phyloP scores from a whole-genome alignment of 1,140 invertebrate species.

The Drosophila pectinifera region DNA sequence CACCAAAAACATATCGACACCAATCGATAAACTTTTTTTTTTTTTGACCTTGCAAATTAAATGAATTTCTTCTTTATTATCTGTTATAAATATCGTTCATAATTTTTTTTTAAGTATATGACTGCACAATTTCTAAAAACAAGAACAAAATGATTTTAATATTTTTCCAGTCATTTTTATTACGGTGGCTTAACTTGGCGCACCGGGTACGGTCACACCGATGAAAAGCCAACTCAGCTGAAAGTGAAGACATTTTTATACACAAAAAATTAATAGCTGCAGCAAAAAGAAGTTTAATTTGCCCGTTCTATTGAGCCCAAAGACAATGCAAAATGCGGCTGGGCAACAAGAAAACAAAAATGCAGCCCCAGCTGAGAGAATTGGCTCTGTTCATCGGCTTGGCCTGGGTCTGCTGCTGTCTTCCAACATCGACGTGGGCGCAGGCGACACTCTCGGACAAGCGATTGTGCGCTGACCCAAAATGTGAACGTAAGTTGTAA shows the following conservation, averaged over 20 bases:
- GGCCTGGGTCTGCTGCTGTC: conserved; percentile 52
- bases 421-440: conserved; percentile 66
- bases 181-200: neutral
- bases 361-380: conserved; percentile 43
- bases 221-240: conserved; percentile 55
- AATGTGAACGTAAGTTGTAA: conserved; percentile 87
- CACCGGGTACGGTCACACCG: conserved; percentile 11
- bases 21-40: neutral
- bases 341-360: conserved; percentile 55
- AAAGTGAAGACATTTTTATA: conserved; percentile 76
- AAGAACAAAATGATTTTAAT: neutral
- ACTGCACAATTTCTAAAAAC: too few species aligned
- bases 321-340: conserved; percentile 78
- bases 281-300: conserved; percentile 38
- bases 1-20: neutral
- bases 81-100: too few species aligned
- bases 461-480: conserved; percentile 87
- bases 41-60: neutral
- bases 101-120: neutral
- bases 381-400: conserved; percentile 28
- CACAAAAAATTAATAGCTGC: conserved; percentile 61
- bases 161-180: conserved; percentile 3
- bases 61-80: too few species aligned
- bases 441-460: conserved; percentile 86
- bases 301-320: conserved; percentile 21